Conservation (phyloP, 2,113 vertebrate genomes). For the Coptodon bakossiorum region DNA sequence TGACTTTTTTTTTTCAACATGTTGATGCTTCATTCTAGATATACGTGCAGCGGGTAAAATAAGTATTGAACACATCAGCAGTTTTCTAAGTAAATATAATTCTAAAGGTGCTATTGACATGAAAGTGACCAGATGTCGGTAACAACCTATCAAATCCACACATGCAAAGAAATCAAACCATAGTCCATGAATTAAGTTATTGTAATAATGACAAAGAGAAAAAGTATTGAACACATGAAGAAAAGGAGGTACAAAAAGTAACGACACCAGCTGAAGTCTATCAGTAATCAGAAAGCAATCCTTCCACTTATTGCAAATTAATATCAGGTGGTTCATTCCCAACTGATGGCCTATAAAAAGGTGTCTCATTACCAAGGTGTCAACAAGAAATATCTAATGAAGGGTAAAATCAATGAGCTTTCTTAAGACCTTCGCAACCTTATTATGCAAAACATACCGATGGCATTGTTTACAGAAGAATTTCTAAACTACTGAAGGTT, state of each 20-base stretch:
- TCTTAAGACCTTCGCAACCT: fast-evolving
- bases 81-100: background rate
- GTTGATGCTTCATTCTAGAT: background rate
- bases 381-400: background rate
- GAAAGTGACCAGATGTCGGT: background rate
- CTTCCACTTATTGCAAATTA: background rate
- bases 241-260: background rate
- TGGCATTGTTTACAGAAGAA: background rate
- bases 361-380: background rate
- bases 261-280: background rate
- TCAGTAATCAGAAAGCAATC: background rate
- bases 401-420: background rate
- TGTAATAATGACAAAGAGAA: background rate
- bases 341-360: background rate
- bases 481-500: background rate
- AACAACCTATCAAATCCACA: background rate
- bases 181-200: background rate
- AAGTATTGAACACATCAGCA: background rate
- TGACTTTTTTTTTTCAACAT: background rate
- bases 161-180: background rate
- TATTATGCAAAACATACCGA: background rate
- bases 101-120: background rate
- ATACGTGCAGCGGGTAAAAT: background rate
- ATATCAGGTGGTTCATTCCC: background rate
- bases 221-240: background rate